These are phyloP conservation scores for Loxodonta africana DNA, from an alignment of 2,113 vertebrate genomes.

Conservation along the genomic window DNA sequence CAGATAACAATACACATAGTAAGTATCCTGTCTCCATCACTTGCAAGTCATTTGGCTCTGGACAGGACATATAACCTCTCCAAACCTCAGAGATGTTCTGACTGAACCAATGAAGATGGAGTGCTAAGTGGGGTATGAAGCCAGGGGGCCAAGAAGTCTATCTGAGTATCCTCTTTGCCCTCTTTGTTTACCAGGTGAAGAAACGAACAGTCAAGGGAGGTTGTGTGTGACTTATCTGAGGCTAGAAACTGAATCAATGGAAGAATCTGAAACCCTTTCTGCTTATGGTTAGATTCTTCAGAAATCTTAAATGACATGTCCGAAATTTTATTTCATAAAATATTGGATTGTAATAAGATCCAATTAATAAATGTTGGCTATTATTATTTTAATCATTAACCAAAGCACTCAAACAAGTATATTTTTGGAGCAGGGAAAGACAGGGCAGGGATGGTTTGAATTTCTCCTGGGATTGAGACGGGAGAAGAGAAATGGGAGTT, in stretches of 20 bases:
- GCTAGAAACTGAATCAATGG: background rate
- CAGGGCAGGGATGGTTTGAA: background rate
- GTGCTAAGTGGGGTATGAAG: background rate
- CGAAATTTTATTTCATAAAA: constrained; percentile 29
- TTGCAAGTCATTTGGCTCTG: background rate
- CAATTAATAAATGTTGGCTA: background rate
- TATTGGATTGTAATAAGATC: background rate
- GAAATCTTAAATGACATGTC: background rate
- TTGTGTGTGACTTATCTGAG: background rate
- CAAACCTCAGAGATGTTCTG: background rate
- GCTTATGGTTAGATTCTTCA: background rate
- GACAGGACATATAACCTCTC: background rate
- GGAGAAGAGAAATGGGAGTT: background rate
- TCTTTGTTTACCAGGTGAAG: background rate
- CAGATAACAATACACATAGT: background rate
- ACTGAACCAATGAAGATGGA: background rate
- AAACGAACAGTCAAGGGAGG: background rate
- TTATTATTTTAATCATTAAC: background rate
- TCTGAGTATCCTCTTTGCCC: background rate
- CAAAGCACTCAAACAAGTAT: background rate
- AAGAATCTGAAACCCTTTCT: background rate
- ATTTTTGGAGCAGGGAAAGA: background rate
- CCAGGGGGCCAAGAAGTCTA: too few species aligned
- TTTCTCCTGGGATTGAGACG: background rate
- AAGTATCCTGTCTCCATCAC: too few species aligned